Base-by-base conservation (phyloP, 2,888 invertebrate genomes). In the Bhutanitis thaidina region DNA sequence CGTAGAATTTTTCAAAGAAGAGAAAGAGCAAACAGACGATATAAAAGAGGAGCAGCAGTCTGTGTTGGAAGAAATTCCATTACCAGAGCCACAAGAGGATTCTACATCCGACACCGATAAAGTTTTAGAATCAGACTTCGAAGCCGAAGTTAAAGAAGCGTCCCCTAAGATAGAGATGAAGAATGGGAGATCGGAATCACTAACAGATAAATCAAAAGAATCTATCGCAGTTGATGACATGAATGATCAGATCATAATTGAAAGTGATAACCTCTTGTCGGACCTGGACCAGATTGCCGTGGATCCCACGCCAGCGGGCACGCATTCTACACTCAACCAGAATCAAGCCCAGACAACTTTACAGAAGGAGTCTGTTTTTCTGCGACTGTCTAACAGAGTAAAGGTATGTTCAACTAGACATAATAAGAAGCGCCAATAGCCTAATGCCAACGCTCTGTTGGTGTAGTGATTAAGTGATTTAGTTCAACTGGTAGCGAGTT, bases 291-390 rank as follows among this genome's bases (percentile, higher is more conserved):
- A 88, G 57, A 90, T 90, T 48, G 83, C 84, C 10, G 81, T 83
- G 36, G 86, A 86, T 32, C 88, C 87, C 2, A 74, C 80, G 12
- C 86, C 87, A 0, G 71, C 88, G 20, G 89, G 86, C 8, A 47
- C 68, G 10, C 73, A 62, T 1, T 57, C 69, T 1, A 53, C 70
- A 25, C 71, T 64, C 12, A 81, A 68, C 50, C 81, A 85, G 49
- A 79, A 81, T 52, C 84, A 75, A 58, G 77, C 70, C 9, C 83
- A 79, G 58, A 65, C 72, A 25, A 77, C 80, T 14, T 74, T 90
- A 52, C 96, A 96, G 70, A 97, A 97, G 66, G 98, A 98, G 80
- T 97, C 97, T 7, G 96, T 98, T n/a, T 97, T 99, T 77, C 92
- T 99, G 72, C 91, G 98, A 60, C 91, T 99, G 52, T 97, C 97